Evolutionary conservation across 2,113 vertebrate genomes (phyloP), one percentile per base, ranked within the genome.

Genomic region (Sylvia atricapilla): DNA sequence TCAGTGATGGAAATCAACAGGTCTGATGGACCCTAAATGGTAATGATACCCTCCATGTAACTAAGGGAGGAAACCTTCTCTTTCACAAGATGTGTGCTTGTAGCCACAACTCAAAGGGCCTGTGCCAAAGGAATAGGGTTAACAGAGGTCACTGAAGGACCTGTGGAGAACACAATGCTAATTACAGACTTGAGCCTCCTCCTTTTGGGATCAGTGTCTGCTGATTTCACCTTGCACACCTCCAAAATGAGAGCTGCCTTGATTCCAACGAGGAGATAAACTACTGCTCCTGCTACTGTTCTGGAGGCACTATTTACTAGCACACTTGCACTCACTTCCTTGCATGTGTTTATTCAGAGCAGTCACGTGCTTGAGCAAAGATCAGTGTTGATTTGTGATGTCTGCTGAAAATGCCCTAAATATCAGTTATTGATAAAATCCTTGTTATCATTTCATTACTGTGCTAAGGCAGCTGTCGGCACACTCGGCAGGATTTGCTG

Each of bases 351-450:
- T 91, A 81, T 76, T 81, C 30, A 84, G 47, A 78, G 31, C 35
- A 43, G 81, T 86, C 93, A 90, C 3, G 16, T 84, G 84, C 72
- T 86, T 79, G 82, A 84, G 43, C 89, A 96, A 90, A 96, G 93
- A 84, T 68, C 93, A 91, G 46, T 49, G 47, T 14, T 79, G 33
- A 73, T 66, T 84, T 86, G 21, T 44, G 28, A 56, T 80, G 58
- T 66, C 75, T 85, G 68, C 43, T 83, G 70, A 68, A 86, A 58
- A 1, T 6, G 7, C 23, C 47, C 24, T 63, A 31, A 87, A 90
- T 92, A 90, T 68, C 73, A 64, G 56, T 94, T 91, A 89, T 74
- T 89, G 84, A 94, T 89, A 91, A 84, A 76, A 88, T 91, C 86
- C 72, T 92, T 9, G 1, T 94, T 73, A 70, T 78, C 3, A 3